Base-by-base conservation (phyloP, 2,888 invertebrate genomes). In the Apodemia hepburni region DNA sequence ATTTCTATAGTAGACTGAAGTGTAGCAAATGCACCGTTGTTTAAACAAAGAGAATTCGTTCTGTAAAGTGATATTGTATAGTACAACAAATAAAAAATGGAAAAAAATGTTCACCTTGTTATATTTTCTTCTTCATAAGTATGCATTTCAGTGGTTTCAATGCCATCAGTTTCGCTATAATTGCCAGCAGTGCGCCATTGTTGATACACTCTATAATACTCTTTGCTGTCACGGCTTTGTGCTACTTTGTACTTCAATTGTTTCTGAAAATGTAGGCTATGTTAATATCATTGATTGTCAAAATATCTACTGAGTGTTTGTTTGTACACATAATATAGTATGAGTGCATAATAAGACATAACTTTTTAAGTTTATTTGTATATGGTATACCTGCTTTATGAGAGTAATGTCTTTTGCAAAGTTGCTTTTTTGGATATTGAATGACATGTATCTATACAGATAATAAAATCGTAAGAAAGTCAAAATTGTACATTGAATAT, bases 231-330 rank as follows among this genome's bases (percentile, higher is more conserved):
- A 73, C 95, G 93, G 79, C 98, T 98, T 63, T 96, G 95, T 0
- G 98, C 98, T 62, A 98, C 97, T 93, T 98, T 98, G 89, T 97
- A 97, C 82, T 97, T 97, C 51, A 97, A 83, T 84, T 97, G 96
- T 92, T 96, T 96, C 94, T 95, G 58, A 82, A 73, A 47, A 61
- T 62, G 49, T 9, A 42, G 2, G 11, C 15, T 15, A n/a, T 58
- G 3, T 58, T 58, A 4, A 22, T 58, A n/a, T 58, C n/a, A n/a
- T 58, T n/a, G 1, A 35, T 33, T 17, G n/a, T n/a, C 35, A 17
- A 5, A 29, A 17, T 38, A 12, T 11, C 11, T 8, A 11, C 17
- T n/a, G 27, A 1, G 18, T n/a, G 12, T 35, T 42, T 15, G 42
- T 42, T 42, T 42, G 15, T 15, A 15, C 42, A 42, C 4, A 3